These are phyloP conservation scores for Rafetus swinhoei DNA, from an alignment of 2,113 vertebrate species.

Conservation along the genomic window DNA sequence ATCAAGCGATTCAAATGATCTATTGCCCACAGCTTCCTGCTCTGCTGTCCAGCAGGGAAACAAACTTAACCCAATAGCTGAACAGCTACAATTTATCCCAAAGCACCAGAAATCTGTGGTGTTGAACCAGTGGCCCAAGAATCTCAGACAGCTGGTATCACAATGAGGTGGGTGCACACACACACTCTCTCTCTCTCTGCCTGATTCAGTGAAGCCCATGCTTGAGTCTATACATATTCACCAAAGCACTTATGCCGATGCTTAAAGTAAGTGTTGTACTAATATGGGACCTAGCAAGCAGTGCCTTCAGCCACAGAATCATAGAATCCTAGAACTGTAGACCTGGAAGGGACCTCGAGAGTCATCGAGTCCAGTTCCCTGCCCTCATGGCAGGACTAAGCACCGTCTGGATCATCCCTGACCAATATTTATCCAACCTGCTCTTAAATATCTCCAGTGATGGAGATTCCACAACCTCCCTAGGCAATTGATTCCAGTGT, in stretches of 20 bases:
- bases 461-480: no score
- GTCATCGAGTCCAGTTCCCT: no score
- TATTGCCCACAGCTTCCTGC: neutral
- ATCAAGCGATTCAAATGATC: neutral
- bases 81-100: neutral
- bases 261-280: neutral
- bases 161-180: neutral
- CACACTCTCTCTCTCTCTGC: no score
- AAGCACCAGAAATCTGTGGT: neutral
- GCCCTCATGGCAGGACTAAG: no score
- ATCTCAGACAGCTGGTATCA: neutral
- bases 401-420: no score
- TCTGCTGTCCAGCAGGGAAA: neutral
- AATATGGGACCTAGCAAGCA: neutral
- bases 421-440: no score
- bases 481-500: no score
- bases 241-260: neutral
- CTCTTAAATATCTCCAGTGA: no score
- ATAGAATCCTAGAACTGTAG: no score
- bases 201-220: neutral
- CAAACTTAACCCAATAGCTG: rapidly evolving
- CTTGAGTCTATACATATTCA: neutral
- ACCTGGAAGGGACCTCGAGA: no score
- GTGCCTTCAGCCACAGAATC: neutral
- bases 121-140: neutral